Conservation (phyloP, 2,797 vertebrate species). For the Telmatherina bonti region DNA sequence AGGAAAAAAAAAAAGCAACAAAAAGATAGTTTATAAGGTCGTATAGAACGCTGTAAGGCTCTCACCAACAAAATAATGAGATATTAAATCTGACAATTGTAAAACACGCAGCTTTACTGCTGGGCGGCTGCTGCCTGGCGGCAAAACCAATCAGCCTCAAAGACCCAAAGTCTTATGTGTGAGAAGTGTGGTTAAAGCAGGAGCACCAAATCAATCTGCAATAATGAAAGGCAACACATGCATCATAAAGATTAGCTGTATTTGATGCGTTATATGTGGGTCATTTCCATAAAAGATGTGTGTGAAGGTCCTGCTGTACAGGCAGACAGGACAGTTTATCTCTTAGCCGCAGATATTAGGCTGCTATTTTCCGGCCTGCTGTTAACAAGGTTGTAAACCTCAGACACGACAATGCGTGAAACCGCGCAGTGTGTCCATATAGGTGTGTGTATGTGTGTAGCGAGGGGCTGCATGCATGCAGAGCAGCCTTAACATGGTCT, state of each 20-base stretch:
- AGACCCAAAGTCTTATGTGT: slow-evolving; percentile 20
- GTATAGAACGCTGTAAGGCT: neutral
- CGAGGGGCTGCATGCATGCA: neutral
- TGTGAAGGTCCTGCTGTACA: slow-evolving; percentile 29
- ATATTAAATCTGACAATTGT: slow-evolving; percentile 26
- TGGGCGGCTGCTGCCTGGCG: neutral
- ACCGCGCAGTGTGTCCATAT: slow-evolving; percentile 3
- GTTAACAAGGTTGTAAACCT: slow-evolving; percentile 67
- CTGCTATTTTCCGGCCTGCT: slow-evolving; percentile 44
- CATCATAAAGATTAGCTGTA: slow-evolving; percentile 62
- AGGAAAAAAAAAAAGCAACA: slow-evolving; percentile 32
- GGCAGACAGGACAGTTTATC: slow-evolving; percentile 50
- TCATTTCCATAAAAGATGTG: slow-evolving; percentile 35
- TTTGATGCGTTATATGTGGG: slow-evolving; percentile 32
- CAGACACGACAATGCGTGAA: slow-evolving; percentile 35
- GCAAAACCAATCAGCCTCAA: slow-evolving; percentile 22
- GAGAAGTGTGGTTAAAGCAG: slow-evolving; percentile 3
- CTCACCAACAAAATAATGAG: neutral
- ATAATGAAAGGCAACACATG: slow-evolving; percentile 40
- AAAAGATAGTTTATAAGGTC: slow-evolving; percentile 3
- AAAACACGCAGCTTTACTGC: slow-evolving; percentile 15
- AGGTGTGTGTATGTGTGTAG: neutral
- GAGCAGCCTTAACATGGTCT: slow-evolving; percentile 23
- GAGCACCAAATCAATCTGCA: slow-evolving; percentile 17
- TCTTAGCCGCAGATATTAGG: slow-evolving; percentile 57